Evolutionary conservation across 2,113 vertebrate genomes (phyloP).

Genomic region (Telmatochromis sp.): DNA sequence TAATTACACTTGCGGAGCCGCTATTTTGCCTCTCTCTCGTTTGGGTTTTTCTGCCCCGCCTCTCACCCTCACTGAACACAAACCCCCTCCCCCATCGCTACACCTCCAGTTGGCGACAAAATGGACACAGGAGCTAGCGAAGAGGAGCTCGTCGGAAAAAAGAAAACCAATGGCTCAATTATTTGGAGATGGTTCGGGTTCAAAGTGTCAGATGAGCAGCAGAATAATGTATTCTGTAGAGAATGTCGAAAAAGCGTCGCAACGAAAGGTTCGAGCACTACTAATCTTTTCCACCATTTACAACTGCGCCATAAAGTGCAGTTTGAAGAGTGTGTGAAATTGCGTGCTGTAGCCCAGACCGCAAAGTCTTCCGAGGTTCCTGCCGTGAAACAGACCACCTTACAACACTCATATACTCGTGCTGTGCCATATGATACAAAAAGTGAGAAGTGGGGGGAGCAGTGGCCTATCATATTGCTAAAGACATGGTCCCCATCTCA

Average conservation of each 20-base stretch:
- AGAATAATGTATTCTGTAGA: neutral
- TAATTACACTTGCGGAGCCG: no score
- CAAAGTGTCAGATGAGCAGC: neutral
- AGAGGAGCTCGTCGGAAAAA: fast-evolving
- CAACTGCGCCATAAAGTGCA: neutral
- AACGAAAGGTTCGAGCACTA: fast-evolving
- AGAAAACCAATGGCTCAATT: neutral
- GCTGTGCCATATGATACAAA: neutral
- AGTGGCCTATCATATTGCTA: fast-evolving
- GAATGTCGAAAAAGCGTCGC: fast-evolving
- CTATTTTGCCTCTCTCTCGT: no score
- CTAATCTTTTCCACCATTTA: neutral
- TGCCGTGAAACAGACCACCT: fast-evolving
- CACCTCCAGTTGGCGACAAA: no score
- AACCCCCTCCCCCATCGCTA: no score
- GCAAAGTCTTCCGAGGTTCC: fast-evolving
- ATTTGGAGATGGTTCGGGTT: neutral
- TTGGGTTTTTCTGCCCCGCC: no score
- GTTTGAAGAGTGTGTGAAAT: neutral
- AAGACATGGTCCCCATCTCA: fast-evolving
- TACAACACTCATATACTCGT: fast-evolving
- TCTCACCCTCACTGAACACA: no score
- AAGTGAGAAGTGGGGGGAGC: neutral
- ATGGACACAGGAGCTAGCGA: fast-evolving
- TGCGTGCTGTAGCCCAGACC: fast-evolving